These are phyloP conservation scores for Scaptomyza flava DNA, from an alignment of 2,888 invertebrate species.

Conservation along the genomic window DNA sequence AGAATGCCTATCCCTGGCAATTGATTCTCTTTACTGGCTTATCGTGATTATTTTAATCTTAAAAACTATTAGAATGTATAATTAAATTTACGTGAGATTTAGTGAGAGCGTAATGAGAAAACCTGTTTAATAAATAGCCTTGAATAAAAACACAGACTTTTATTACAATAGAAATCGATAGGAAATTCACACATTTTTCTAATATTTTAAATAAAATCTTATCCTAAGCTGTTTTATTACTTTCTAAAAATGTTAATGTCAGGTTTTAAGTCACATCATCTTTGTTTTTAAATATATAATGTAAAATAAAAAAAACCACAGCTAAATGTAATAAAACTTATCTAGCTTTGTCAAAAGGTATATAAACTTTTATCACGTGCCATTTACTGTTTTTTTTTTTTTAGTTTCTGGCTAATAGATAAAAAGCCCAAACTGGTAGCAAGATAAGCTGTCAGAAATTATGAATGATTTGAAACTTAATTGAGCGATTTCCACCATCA, in stretches of 20 bases:
- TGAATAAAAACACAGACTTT: not conserved
- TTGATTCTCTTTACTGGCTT: not conserved
- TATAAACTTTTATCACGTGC: not conserved
- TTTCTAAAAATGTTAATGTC: not conserved
- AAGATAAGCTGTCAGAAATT: conserved; percentile 31
- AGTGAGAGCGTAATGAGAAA: not conserved
- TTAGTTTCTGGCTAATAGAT: conserved; percentile 27
- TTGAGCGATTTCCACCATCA: conserved; percentile 1
- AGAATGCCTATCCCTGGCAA: not conserved
- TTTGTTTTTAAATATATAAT: not conserved
- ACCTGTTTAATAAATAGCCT: not conserved
- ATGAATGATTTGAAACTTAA: conserved; percentile 30
- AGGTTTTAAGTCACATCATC: not conserved
- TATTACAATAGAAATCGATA: not conserved
- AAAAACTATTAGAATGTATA: not conserved
- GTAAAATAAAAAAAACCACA: not conserved
- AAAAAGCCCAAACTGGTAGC: conserved; percentile 14
- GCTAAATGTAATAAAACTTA: not conserved
- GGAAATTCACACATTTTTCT: not conserved
- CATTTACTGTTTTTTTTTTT: conserved; percentile 15
- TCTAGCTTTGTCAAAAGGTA: not conserved
- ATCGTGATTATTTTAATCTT: not conserved
- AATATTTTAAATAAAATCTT: not conserved
- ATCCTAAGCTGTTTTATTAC: not conserved
- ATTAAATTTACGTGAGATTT: not conserved